Conservation (phyloP, 2,888 invertebrate genomes). For the Pheosia gnoma region DNA sequence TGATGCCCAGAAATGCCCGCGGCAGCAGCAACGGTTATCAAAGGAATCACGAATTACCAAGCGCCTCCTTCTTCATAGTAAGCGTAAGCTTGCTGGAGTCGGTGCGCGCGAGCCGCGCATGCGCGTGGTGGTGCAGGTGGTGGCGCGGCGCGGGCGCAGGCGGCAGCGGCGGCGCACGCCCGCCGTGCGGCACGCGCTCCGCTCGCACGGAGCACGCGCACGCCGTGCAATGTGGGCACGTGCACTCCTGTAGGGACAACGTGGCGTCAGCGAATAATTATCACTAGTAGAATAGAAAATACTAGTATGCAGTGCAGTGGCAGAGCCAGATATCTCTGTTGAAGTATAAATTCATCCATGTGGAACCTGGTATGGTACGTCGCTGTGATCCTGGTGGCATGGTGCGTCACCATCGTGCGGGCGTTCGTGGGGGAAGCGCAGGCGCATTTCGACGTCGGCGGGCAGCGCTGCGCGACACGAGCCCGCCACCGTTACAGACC, state of each 20-base stretch:
- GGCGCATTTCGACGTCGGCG: constrained; percentile 86
- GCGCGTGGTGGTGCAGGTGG: constrained; percentile 23
- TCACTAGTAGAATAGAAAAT: too few species aligned
- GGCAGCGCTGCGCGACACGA: constrained; percentile 78
- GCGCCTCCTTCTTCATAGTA: constrained; percentile 70
- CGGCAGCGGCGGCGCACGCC: constrained; percentile 28
- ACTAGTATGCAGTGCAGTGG: too few species aligned
- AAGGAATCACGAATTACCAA: constrained; percentile 45
- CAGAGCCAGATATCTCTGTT: too few species aligned
- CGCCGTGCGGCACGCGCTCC: constrained; percentile 22
- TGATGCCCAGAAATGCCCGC: too few species aligned
- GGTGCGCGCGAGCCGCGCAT: constrained; percentile 25
- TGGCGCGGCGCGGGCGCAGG: constrained; percentile 21
- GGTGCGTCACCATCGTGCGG: constrained; percentile 16
- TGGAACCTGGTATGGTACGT: constrained; percentile 23
- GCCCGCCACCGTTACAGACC: constrained; percentile 83
- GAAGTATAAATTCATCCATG: too few species aligned
- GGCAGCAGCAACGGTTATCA: too few species aligned
- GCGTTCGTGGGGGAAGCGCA: constrained; percentile 79
- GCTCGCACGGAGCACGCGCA: constrained; percentile 38
- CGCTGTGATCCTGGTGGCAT: constrained; percentile 27
- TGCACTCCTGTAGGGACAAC: constrained; percentile 35
- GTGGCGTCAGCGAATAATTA: background rate
- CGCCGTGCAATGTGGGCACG: constrained; percentile 43
- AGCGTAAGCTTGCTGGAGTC: constrained; percentile 51